Base-by-base conservation (phyloP, 2,888 invertebrate genomes). In the Callimorpha dominula region DNA sequence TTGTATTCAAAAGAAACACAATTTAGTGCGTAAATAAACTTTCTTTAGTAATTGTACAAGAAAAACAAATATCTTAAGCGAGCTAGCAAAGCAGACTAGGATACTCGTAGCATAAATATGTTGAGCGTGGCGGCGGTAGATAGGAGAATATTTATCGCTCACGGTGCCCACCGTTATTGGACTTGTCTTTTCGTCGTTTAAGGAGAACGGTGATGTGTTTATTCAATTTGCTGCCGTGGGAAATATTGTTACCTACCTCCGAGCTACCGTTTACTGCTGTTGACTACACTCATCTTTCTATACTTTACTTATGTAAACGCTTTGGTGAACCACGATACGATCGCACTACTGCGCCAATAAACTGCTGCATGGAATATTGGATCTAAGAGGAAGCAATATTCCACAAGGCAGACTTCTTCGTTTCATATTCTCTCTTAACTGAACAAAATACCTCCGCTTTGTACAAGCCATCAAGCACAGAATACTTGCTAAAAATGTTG, bases 141-240 rank as follows among this genome's bases (percentile, higher is more conserved):
- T 92, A 91, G 87, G 85, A 80, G 93, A 91, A 94, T 94, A 94
- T 94, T 94, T 95, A 94, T 93, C 89, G 91, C 87, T 85, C 84
- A 83, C 86, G 84, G 88, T 89, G 85, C 88, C 85, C 89, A 85
- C 85, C 91, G 88, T 91, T 94, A 94, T 95, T 94, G 93, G 93
- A 91, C 90, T 93, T 94, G 94, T 93, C 94, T 95, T 93, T 93
- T 92, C 91, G 89, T 88, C 94, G 93, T 93, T 94, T 93, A 93
- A 93, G 92, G 91, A 88, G 88, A 87, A 89, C 89, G 89, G 86
- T 93, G 93, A 95, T 93, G 94, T 94, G 94, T 93, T 94, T 93
- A 95, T 95, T 95, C 93, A 94, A 95, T 95, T 95, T 95, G 92
- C 89, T 91, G 88, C 86, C 90, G 88, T 86, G 86, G 88, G 89